Conservation (phyloP, 2,888 invertebrate genomes). For the Drosophila parthenogenetica region DNA sequence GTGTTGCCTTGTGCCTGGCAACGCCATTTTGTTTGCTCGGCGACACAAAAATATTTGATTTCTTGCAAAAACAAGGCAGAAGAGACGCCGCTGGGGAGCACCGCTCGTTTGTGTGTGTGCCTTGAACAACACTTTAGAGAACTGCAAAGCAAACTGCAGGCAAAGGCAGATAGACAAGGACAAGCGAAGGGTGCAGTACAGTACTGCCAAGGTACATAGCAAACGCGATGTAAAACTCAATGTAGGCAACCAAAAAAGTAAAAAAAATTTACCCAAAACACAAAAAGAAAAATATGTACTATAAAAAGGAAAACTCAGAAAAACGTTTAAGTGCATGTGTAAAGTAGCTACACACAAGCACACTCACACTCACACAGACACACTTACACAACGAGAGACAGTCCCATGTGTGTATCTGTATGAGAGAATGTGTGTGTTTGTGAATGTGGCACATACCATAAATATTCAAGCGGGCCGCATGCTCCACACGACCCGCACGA, state of each 20-base stretch:
- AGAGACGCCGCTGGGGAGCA: slow-evolving; percentile 42
- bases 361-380: slow-evolving; percentile 23
- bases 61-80: slow-evolving; percentile 72
- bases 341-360: slow-evolving; percentile 59
- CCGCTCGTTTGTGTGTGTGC: slow-evolving; percentile 43
- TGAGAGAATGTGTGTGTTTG: slow-evolving; percentile 21
- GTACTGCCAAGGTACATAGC: slow-evolving; percentile 37
- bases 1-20: slow-evolving; percentile 64
- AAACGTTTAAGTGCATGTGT: slow-evolving; percentile 75
- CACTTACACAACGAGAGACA: not conserved
- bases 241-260: slow-evolving; percentile 61
- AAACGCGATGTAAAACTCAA: slow-evolving; percentile 70
- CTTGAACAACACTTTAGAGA: slow-evolving; percentile 75
- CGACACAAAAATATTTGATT: slow-evolving; percentile 80
- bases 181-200: slow-evolving; percentile 1
- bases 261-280: slow-evolving; percentile 46
- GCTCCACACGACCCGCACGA: slow-evolving; percentile 90
- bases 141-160: slow-evolving; percentile 65
- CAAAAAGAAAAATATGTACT: slow-evolving; percentile 26
- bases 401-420: slow-evolving; percentile 2
- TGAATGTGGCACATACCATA: slow-evolving; percentile 88
- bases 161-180: slow-evolving; percentile 52
- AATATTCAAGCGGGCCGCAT: slow-evolving; percentile 91
- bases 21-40: slow-evolving; percentile 78
- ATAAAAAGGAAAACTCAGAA: slow-evolving; percentile 40